phyloP scores from a whole-genome alignment of 2,113 vertebrate genomes.

The Myodes glareolus region DNA sequence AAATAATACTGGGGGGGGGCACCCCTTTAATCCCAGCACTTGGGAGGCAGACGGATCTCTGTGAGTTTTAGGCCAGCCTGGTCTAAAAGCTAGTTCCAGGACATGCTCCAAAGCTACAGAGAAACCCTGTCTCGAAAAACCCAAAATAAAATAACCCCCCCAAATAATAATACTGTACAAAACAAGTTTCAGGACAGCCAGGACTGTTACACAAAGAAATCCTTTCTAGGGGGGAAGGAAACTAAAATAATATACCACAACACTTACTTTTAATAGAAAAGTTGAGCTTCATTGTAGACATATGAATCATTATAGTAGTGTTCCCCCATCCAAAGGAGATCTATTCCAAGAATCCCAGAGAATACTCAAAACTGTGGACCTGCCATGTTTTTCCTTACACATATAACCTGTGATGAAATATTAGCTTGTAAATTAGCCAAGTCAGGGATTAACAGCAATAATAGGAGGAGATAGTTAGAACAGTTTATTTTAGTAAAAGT shows the following conservation, averaged over 20 bases:
- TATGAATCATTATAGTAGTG: neutral
- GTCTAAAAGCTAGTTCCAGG: no score
- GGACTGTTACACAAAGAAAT: no score
- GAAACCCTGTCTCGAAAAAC: no score
- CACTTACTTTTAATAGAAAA: constrained; percentile 44
- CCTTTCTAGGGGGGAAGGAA: no score
- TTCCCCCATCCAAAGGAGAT: neutral
- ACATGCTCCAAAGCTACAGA: no score
- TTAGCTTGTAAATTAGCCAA: neutral
- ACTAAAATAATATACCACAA: neutral
- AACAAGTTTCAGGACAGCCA: no score
- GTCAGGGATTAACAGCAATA: neutral
- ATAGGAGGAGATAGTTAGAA: neutral
- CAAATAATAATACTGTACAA: no score
- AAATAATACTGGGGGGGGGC: neutral
- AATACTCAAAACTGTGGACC: neutral
- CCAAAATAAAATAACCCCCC: no score
- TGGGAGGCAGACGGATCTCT: no score
- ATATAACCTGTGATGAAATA: neutral
- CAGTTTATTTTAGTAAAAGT: neutral
- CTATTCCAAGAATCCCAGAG: neutral
- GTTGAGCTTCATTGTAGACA: neutral
- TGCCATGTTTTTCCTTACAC: neutral
- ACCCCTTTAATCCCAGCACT: no score
- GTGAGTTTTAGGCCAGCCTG: no score